Evolutionary conservation across 2,113 vertebrate genomes (phyloP).

Genomic region (Pygathrix nemaeus): DNA sequence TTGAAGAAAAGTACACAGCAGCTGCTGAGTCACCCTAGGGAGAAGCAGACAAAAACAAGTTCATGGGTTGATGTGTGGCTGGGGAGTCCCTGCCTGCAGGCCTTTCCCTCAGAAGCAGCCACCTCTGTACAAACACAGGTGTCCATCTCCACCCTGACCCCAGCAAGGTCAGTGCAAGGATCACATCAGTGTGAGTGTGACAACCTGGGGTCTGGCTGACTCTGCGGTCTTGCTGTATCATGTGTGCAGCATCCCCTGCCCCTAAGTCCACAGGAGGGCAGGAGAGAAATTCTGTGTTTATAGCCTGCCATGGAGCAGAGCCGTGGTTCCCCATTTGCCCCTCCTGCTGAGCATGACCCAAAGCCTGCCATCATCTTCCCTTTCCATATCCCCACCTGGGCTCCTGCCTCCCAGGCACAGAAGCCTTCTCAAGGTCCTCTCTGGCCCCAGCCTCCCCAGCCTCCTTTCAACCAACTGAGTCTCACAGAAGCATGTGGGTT

Average conservation of each 20-base stretch:
- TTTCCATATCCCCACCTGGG: background rate
- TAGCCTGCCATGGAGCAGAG: background rate
- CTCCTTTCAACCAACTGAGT: background rate
- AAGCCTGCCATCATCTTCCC: accelerated
- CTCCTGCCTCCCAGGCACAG: background rate
- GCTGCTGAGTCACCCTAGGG: accelerated
- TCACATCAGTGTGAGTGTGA: background rate
- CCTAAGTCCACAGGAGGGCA: background rate
- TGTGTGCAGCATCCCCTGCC: accelerated
- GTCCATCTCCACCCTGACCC: background rate
- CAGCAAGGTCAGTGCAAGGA: background rate
- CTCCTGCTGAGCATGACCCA: background rate
- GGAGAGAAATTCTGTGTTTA: background rate
- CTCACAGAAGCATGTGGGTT: accelerated
- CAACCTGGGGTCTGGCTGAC: background rate
- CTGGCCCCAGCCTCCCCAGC: background rate
- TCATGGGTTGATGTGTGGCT: accelerated
- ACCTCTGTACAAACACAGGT: background rate
- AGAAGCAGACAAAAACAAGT: background rate
- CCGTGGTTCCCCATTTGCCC: accelerated
- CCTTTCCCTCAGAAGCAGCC: background rate
- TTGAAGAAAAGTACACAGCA: background rate
- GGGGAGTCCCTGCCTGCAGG: too few relatives aligned
- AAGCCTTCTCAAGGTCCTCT: background rate
- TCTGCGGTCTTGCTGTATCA: background rate